phyloP scores from a whole-genome alignment of 2,797 vertebrate genomes.

The Danio kyathit region DNA sequence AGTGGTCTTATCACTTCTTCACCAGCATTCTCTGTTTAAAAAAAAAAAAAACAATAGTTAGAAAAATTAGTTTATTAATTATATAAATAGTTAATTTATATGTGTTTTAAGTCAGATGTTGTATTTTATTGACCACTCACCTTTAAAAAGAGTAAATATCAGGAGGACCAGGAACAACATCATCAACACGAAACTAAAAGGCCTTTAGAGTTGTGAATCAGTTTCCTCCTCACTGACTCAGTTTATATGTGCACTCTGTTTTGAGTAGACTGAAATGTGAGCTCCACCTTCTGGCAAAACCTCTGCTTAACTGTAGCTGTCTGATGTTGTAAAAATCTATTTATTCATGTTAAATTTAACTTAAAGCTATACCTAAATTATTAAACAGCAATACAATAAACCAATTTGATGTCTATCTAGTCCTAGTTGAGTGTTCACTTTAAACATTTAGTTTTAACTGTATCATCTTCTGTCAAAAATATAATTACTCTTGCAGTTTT shows the following conservation, averaged over 20 bases:
- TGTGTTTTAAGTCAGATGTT: too few species aligned
- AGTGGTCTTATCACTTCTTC: neutral
- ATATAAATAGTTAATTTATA: too few species aligned
- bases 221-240: neutral
- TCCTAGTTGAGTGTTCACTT: too few species aligned
- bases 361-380: too few species aligned
- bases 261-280: neutral
- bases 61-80: too few species aligned
- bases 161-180: neutral
- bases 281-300: slow-evolving; percentile 7
- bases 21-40: too few species aligned
- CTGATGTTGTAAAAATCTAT: too few species aligned
- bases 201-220: neutral
- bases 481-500: neutral
- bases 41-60: too few species aligned
- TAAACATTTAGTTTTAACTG: too few species aligned
- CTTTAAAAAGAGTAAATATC: neutral
- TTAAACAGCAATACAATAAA: neutral
- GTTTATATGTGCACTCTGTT: neutral
- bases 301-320: neutral
- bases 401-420: too few species aligned
- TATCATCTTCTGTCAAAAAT: too few species aligned
- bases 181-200: neutral
- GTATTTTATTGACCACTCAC: neutral
- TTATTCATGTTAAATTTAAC: too few species aligned